Conservation (phyloP, 2,797 vertebrate genomes). For the Holocentrus rufus region DNA sequence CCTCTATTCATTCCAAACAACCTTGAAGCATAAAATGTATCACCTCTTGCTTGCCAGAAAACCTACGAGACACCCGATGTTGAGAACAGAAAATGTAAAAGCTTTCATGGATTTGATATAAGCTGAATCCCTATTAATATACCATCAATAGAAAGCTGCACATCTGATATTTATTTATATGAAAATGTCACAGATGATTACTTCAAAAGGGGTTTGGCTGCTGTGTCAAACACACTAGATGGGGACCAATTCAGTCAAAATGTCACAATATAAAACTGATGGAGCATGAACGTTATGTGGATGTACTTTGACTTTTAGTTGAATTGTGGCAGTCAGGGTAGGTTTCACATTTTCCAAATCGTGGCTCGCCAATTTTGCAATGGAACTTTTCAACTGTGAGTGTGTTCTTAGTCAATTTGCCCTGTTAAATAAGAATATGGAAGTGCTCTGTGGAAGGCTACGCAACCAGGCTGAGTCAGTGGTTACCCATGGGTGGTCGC, state of each 20-base stretch:
- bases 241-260: slow-evolving; percentile 40
- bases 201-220: neutral
- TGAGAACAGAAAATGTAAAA: neutral
- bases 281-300: slow-evolving; percentile 38
- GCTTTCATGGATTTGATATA: too few species aligned
- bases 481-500: too few species aligned
- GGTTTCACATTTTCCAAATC: slow-evolving; percentile 35
- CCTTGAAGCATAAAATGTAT: too few species aligned
- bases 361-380: slow-evolving; percentile 2
- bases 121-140: too few species aligned
- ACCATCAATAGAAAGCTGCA: neutral
- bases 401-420: neutral
- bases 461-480: too few species aligned
- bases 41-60: too few species aligned
- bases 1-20: too few species aligned
- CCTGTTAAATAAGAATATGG: neutral
- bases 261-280: slow-evolving; percentile 44
- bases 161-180: slow-evolving; percentile 11
- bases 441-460: neutral
- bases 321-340: slow-evolving; percentile 34
- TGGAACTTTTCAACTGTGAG: slow-evolving; percentile 2
- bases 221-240: slow-evolving; percentile 40
- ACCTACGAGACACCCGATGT: neutral
- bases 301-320: slow-evolving; percentile 49
- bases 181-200: slow-evolving; percentile 27